Base-by-base conservation (phyloP, 2,113 vertebrate species). In the Neotoma lepida region DNA sequence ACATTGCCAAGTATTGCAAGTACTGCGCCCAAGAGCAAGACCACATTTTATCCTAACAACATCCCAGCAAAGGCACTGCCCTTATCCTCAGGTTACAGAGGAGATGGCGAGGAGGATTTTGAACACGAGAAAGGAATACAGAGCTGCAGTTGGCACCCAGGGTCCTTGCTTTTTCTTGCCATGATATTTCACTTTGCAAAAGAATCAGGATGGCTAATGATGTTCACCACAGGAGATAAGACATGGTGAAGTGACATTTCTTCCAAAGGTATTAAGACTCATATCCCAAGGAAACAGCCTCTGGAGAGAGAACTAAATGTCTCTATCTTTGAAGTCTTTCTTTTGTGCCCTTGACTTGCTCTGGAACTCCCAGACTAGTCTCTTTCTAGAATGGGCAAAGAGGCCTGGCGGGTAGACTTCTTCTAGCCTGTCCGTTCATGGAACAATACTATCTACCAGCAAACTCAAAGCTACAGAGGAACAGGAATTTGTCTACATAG, bases 211-310 rank as follows among this genome's bases (percentile, higher is more conserved):
- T 86, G 49, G 64, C 26, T 85, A 54, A 91, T 61, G 39, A 70
- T 51, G 15, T 64, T 35, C 63, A 54, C 51, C 3, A 44, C 51
- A 49, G 58, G 14, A 84, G n/a, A 80, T 9, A 13, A 78, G 61
- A 88, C 28, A 89, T 5, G 26, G 93, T 74, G 33, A 88, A 88
- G 86, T 86, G 39, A 88, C 58, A 91, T 46, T 71, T 95, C 63
- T 84, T 35, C 68, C 58, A 39, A 88, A 96, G 35, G 39, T 58
- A 58, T 20, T 78, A 90, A 73, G 77, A 64, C 64, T 49, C 63
- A 24, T 2, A 66, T 35, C 26, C 14, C 87, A 30, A 92, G 78
- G 56, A 93, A 94, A 93, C 0, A 63, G 28, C 6, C 13, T 54
- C 8, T 68, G 51, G 73, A 86, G 49, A 95, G 22, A 74, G 41